Evolutionary conservation across 2,888 invertebrate species (phyloP).

Genomic region (Drosophila pseudotakahashii): DNA sequence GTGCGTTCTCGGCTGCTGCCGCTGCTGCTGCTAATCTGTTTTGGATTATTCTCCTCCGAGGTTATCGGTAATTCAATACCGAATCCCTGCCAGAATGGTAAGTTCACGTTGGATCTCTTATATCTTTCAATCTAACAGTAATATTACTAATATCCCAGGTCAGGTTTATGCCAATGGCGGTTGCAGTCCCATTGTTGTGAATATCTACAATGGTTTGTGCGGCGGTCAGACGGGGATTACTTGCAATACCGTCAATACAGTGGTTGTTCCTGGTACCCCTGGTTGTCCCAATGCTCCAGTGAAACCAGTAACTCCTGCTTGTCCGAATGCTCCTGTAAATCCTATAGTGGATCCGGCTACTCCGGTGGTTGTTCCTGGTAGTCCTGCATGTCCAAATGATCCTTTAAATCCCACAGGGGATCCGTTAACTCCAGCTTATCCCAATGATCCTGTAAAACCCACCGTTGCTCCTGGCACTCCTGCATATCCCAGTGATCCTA

Average conservation of each 20-base stretch:
- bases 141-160: not conserved
- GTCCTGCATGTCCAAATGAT: constrained; percentile 5
- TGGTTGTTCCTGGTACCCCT: not conserved
- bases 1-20: constrained; percentile 40
- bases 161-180: constrained; percentile 1
- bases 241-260: not conserved
- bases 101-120: not conserved
- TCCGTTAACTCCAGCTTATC: not conserved
- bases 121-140: too few relatives aligned
- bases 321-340: constrained; percentile 11
- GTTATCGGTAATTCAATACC: constrained; percentile 8
- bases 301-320: not conserved
- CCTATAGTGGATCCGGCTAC: constrained; percentile 1
- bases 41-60: constrained; percentile 31
- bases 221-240: constrained; percentile 3
- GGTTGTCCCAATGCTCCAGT: not conserved
- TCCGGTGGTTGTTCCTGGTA: not conserved
- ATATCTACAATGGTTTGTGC: not conserved
- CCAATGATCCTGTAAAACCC: constrained; percentile 1
- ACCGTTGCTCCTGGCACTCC: not conserved
- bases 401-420: not conserved
- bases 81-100: constrained; percentile 21
- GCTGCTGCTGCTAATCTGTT: constrained; percentile 36
- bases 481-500: not conserved
- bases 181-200: not conserved